Evolutionary conservation across 2,113 vertebrate species (phyloP), one percentile per base, ranked within the genome.

Genomic region (Siniperca chuatsi): DNA sequence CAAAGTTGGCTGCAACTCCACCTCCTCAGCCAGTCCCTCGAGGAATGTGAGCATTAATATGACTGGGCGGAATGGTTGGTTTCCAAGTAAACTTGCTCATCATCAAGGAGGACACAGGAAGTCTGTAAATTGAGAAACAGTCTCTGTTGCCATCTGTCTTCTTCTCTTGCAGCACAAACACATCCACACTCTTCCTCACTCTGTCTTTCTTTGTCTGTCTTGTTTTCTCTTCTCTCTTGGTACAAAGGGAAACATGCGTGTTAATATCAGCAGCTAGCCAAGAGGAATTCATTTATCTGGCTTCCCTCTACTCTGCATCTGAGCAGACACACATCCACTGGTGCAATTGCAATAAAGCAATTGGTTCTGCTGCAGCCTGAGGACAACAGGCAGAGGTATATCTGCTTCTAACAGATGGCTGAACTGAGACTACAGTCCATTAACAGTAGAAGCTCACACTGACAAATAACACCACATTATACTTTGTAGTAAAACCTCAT

Each of bases 321-420:
- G 40, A 70, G 58, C 67, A 70, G 85, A 88, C 82, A 79, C 87
- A 78, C 87, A 82, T 90, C 79, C 81, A 84, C 69, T 79, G 83
- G 55, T 86, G 84, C 62, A 85, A 78, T 81, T 29, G 29, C 90
- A 92, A 89, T 89, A 87, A 81, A 79, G 80, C 37, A 18, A 92
- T 92, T 93, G 88, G 92, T 92, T 92, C 78, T 83, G 87, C 92
- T 65, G 80, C 88, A 91, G 86, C 90, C 89, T 55, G 82, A 58
- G 84, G 89, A 90, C 87, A 82, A 81, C 62, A 42, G 67, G 71
- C 79, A 68, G 76, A 79, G 76, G 83, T 89, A 89, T 93, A 92
- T 92, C 91, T 92, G 79, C 84, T 75, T 78, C 81, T 72, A 79
- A 78, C 88, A 94, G 89, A 89, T 65, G 60, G 58, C 71, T 67